Conservation (phyloP, 2,113 vertebrate species). For the Coptodon rendalli region DNA sequence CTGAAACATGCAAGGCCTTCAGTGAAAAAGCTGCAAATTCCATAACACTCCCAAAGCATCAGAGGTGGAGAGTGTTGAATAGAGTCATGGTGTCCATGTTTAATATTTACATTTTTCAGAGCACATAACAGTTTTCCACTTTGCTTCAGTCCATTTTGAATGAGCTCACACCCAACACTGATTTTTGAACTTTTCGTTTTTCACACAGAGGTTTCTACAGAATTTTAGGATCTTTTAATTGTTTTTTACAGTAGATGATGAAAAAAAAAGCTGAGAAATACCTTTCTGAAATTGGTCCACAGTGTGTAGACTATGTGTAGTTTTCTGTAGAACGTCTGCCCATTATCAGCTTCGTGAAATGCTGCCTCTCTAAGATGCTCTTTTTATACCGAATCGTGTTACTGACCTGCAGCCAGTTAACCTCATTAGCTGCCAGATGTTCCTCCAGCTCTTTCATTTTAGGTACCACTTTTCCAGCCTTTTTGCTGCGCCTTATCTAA, state of each 20-base stretch:
- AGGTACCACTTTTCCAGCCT: neutral
- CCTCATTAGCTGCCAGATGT: neutral
- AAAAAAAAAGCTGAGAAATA: neutral
- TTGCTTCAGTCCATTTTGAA: neutral
- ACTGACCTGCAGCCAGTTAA: neutral
- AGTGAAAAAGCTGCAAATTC: neutral
- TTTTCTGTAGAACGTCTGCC: neutral
- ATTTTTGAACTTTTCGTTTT: neutral
- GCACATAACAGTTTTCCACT: neutral
- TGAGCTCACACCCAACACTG: neutral
- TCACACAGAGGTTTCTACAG: neutral
- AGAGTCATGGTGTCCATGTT: neutral
- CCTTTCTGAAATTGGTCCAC: neutral
- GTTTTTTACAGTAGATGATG: neutral
- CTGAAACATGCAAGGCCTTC: neutral
- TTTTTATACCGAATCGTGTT: neutral
- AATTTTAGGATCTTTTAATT: neutral
- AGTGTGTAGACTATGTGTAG: neutral
- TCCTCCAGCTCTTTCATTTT: neutral
- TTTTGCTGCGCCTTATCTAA: neutral
- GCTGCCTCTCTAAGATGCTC: neutral
- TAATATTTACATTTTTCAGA: neutral
- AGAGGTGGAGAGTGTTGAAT: neutral
- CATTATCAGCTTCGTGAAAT: neutral
- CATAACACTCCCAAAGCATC: neutral